These are phyloP conservation scores for Myotis davidii DNA, from an alignment of 2,113 vertebrate species.

Conservation along the genomic window DNA sequence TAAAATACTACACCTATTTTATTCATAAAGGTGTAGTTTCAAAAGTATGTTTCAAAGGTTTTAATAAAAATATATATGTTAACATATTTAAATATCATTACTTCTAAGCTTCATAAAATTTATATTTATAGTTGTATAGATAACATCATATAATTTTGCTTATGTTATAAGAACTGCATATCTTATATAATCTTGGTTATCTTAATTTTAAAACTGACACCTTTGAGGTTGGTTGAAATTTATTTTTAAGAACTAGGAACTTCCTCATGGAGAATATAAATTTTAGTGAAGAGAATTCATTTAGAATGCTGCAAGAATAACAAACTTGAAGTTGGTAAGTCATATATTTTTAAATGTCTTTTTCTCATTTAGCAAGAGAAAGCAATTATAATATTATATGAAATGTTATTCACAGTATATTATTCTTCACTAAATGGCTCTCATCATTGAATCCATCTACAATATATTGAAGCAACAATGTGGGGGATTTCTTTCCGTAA, in stretches of 20 bases:
- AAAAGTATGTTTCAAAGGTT: neutral
- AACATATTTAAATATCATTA: neutral
- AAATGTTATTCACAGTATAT: neutral
- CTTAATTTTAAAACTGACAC: conserved; percentile 27
- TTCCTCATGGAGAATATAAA: neutral
- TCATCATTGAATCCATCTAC: neutral
- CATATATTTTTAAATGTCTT: neutral
- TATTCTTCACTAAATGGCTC: conserved; percentile 11
- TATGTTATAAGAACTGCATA: neutral
- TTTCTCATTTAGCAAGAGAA: conserved; percentile 2
- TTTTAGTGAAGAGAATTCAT: neutral
- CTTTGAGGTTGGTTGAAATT: neutral
- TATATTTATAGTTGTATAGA: neutral
- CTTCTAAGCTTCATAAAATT: neutral
- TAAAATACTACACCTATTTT: neutral
- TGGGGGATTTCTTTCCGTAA: neutral
- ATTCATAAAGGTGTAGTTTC: neutral
- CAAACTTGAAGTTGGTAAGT: neutral
- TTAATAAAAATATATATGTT: neutral
- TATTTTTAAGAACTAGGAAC: neutral
- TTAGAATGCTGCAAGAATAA: neutral
- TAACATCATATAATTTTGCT: neutral
- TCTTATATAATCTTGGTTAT: neutral
- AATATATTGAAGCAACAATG: neutral
- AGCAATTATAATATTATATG: neutral